A percentile compares a stretch with the other conserved stretches of the same genome.
Conservation (phyloP, 2,888 invertebrate genomes). For the Mythimna impura region DNA sequence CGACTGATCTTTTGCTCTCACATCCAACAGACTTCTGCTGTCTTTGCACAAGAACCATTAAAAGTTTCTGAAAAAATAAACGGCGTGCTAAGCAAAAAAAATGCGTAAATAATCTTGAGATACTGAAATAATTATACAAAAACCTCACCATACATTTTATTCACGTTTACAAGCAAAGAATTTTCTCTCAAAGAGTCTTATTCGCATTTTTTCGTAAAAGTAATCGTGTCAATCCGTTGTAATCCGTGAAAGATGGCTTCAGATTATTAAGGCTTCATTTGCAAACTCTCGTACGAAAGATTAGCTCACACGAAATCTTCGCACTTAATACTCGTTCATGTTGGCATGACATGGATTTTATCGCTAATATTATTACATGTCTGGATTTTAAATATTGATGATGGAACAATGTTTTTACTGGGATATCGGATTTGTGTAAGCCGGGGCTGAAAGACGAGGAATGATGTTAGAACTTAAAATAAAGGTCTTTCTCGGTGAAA, state of each 20-base stretch:
- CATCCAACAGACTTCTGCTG: too few species aligned
- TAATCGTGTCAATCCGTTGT: constrained; percentile 73
- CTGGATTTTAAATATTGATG: constrained; percentile 50
- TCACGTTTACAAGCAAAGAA: constrained; percentile 56
- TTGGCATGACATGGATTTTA: constrained; percentile 57
- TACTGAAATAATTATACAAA: constrained; percentile 50
- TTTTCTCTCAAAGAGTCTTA: constrained; percentile 43
- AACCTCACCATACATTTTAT: constrained; percentile 52
- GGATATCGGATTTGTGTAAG: constrained; percentile 26
- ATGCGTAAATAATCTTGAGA: constrained; percentile 35
- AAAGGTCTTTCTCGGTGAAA: not conserved
- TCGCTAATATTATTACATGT: constrained; percentile 49
- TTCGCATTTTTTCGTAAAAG: constrained; percentile 65
- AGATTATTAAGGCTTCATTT: constrained; percentile 77
- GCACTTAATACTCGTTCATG: constrained; percentile 63
- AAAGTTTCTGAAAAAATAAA: not conserved
- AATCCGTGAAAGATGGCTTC: constrained; percentile 75
- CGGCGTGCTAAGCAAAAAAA: constrained; percentile 1
- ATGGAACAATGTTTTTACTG: constrained; percentile 19
- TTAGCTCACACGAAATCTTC: constrained; percentile 71
- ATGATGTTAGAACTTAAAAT: not conserved
- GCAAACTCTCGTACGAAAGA: constrained; percentile 74
- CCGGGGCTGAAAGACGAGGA: not conserved
- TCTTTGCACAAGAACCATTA: not conserved
- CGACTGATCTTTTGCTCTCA: not conserved